These are phyloP conservation scores for Lerema accius DNA, from an alignment of 1,140 invertebrate species.

Conservation along the genomic window DNA sequence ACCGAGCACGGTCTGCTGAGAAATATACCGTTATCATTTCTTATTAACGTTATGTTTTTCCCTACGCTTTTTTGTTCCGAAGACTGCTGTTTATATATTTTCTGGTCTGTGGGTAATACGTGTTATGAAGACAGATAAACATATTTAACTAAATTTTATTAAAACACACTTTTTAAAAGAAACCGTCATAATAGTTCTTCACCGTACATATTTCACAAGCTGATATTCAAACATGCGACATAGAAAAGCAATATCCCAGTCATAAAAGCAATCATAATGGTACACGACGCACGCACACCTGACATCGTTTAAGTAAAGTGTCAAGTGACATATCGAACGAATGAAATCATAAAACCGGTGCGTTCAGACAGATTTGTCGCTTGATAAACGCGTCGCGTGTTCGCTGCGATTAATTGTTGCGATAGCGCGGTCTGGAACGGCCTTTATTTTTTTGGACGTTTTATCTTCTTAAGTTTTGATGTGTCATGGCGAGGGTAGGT, in stretches of 20 bases:
- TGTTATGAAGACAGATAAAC: too few relatives aligned
- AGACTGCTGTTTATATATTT: too few relatives aligned
- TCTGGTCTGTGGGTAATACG: too few relatives aligned
- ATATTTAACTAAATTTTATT: too few relatives aligned
- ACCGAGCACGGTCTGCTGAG: too few relatives aligned
- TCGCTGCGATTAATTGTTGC: slow-evolving; percentile 60
- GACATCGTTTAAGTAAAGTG: slow-evolving; percentile 43
- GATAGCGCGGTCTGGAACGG: slow-evolving; percentile 50
- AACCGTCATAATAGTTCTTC: too few relatives aligned
- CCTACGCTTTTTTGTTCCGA: too few relatives aligned
- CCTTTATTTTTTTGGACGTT: slow-evolving; percentile 38
- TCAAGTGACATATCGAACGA: slow-evolving; percentile 54
- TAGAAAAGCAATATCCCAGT: slow-evolving; percentile 18
- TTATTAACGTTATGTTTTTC: too few relatives aligned
- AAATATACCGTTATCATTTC: too few relatives aligned
- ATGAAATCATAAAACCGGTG: slow-evolving; percentile 56
- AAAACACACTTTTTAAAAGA: too few relatives aligned
- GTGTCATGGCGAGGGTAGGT: slow-evolving; percentile 25
- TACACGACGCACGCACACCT: slow-evolving; percentile 31
- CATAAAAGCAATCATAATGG: slow-evolving; percentile 29
- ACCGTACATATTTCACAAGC: slow-evolving; percentile 2
- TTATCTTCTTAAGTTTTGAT: slow-evolving; percentile 27
- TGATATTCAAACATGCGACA: slow-evolving; percentile 7
- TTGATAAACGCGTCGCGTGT: slow-evolving; percentile 52
- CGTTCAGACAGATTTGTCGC: slow-evolving; percentile 52